phyloP scores from a whole-genome alignment of 2,797 vertebrate species.

The Takifugu rubripes region DNA sequence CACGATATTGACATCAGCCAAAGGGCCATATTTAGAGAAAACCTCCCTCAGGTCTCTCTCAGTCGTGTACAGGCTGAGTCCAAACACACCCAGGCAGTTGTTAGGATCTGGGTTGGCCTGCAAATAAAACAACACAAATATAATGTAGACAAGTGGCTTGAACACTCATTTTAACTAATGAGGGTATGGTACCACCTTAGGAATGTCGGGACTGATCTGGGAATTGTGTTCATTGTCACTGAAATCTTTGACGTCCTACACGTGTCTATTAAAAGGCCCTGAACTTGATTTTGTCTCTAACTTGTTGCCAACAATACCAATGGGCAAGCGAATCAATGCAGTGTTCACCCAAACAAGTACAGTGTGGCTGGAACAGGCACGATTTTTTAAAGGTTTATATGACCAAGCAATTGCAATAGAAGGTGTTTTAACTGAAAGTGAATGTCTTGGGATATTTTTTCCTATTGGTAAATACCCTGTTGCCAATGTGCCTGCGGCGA shows the following conservation, averaged over 20 bases:
- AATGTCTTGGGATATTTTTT: too few species aligned
- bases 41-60: conserved; percentile 95
- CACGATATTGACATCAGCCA: conserved; percentile 88
- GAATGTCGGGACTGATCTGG: too few species aligned
- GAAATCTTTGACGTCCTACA: too few species aligned
- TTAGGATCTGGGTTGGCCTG: conserved; percentile 96
- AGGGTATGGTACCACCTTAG: too few species aligned
- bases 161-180: neutral
- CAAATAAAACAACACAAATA: neutral
- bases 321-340: neutral
- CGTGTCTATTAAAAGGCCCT: too few species aligned
- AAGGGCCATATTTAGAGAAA: conserved; percentile 94
- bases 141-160: neutral
- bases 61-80: conserved; percentile 93
- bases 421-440: too few species aligned
- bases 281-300: too few species aligned
- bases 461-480: conserved; percentile 77
- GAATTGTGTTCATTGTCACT: too few species aligned
- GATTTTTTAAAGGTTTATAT: too few species aligned
- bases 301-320: too few species aligned
- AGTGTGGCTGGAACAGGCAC: too few species aligned
- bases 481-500: conserved; percentile 91
- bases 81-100: conserved; percentile 93
- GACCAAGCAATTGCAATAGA: too few species aligned
- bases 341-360: neutral